These are phyloP conservation scores for Danio rerio DNA, from an alignment of 2,113 vertebrate species.

Conservation along the genomic window DNA sequence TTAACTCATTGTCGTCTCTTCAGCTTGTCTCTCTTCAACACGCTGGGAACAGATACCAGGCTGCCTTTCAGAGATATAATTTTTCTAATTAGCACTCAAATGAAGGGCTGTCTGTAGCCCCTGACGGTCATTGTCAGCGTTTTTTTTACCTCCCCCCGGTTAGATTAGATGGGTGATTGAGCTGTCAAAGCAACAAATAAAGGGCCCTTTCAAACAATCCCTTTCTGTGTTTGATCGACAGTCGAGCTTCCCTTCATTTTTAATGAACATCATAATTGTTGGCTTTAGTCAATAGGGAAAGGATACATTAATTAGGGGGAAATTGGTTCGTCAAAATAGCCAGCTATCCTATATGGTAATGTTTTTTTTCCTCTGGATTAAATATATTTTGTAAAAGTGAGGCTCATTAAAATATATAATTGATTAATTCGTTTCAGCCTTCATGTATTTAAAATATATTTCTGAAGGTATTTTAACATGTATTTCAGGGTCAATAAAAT, in stretches of 20 bases:
- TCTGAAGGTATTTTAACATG: too few species aligned
- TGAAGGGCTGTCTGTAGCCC: slow-evolving; percentile 25
- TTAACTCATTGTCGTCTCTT: slow-evolving; percentile 37
- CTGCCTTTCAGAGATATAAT: slow-evolving; percentile 43
- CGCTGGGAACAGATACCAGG: slow-evolving; percentile 39
- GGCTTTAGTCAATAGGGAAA: not conserved
- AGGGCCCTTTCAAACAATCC: slow-evolving; percentile 33
- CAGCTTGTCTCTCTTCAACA: slow-evolving; percentile 32
- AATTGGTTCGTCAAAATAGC: not conserved
- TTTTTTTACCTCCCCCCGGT: slow-evolving; percentile 24
- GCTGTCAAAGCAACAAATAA: slow-evolving; percentile 42
- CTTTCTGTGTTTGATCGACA: slow-evolving; percentile 42
- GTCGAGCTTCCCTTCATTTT: slow-evolving; percentile 42
- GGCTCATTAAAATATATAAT: too few species aligned
- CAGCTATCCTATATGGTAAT: not conserved
- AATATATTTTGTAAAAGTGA: too few species aligned
- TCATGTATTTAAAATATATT: too few species aligned
- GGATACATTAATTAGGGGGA: not conserved
- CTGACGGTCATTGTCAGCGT: slow-evolving; percentile 33
- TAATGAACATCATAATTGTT: slow-evolving; percentile 47
- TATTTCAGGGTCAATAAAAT: too few species aligned
- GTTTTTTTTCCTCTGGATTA: too few species aligned
- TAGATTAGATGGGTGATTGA: slow-evolving; percentile 33
- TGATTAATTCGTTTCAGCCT: too few species aligned
- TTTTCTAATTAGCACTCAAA: slow-evolving; percentile 51